Evolutionary conservation across 2,888 invertebrate genomes (phyloP), one percentile per base, ranked within the genome.

Genomic region (Mimas tiliae): DNA sequence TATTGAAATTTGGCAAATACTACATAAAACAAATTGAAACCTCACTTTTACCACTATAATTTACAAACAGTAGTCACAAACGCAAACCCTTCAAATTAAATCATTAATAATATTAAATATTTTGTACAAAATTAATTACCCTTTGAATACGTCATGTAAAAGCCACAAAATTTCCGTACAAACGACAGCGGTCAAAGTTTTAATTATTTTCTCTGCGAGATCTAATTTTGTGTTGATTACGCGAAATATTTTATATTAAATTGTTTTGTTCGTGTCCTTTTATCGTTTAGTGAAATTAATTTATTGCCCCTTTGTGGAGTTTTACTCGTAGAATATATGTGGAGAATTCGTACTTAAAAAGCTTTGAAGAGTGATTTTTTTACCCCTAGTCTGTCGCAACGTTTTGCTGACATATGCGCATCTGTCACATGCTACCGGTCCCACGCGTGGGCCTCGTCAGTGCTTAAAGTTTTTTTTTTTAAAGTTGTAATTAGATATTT

Each of bases 91-190:
- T 11, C 12, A 12, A 58, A 58, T 67, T 72, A 27, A 27, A 27
- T 27, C 4, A 27, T 27, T 27, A 27, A 3, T 27, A 27, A 27
- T 27, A 74, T 74, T 50, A 74, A 82, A 82, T 78, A 75, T 77
- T 73, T 77, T 68, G 73, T 69, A 68, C 70, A 63, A 74, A 78
- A 80, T 77, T 78, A 78, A 78, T 75, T 75, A 72, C 42, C 58
- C 42, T 58, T 58, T 58, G 58, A 58, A 42, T 42, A 58, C 38
- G 27, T 27, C 27, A 70, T 68, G 67, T 48, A 33, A 67, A 67
- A 53, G 21, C 74, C 74, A 68, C 72, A 69, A 69, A 42, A 58
- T 58, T 16, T 58, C 55, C 1, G n/a, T 16, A 14, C 16, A 53
- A 62, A 65, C 27, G 50, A n/a, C 34, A 27, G 11, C 14, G 65